phyloP scores from a whole-genome alignment of 2,888 invertebrate species.

The Salticus scenicus region DNA sequence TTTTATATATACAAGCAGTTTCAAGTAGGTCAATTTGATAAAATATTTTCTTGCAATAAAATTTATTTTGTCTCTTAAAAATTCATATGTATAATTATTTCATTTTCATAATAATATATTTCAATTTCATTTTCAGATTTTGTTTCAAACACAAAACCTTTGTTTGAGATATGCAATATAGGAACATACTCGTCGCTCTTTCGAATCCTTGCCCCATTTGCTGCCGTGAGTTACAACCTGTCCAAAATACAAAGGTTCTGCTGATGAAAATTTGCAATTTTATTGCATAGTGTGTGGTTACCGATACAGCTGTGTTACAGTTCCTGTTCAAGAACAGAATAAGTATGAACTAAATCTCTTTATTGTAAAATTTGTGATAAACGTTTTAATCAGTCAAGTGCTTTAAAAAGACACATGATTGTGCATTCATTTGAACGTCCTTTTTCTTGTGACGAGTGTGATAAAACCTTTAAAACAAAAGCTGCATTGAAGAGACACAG shows the following conservation, averaged over 20 bases:
- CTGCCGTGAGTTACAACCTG: slow-evolving; percentile 34
- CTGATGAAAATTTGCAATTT: slow-evolving; percentile 25
- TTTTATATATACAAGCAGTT: too few relatives aligned
- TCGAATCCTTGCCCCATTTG: slow-evolving; percentile 39
- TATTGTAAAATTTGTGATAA: slow-evolving; percentile 52
- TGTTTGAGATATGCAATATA: too few relatives aligned
- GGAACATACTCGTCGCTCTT: background rate
- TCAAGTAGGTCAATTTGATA: too few relatives aligned
- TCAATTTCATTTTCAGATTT: too few relatives aligned
- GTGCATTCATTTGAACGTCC: slow-evolving; percentile 54
- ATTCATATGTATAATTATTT: too few relatives aligned
- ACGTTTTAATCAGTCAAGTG: slow-evolving; percentile 39
- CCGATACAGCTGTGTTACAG: slow-evolving; percentile 41
- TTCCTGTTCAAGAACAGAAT: slow-evolving; percentile 3
- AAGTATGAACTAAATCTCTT: slow-evolving; percentile 31
- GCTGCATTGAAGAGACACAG: slow-evolving; percentile 58
- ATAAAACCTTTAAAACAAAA: slow-evolving; percentile 55
- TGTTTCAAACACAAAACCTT: too few relatives aligned
- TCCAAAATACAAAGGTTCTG: slow-evolving; percentile 23
- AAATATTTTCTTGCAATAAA: too few relatives aligned
- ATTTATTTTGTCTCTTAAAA: too few relatives aligned
- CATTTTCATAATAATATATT: too few relatives aligned
- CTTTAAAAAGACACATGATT: slow-evolving; percentile 46
- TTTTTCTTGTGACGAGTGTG: slow-evolving; percentile 48
- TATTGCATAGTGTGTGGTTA: slow-evolving; percentile 53